These are phyloP conservation scores for Bembecia ichneumoniformis DNA, from an alignment of 2,888 invertebrate genomes.

Conservation along the genomic window DNA sequence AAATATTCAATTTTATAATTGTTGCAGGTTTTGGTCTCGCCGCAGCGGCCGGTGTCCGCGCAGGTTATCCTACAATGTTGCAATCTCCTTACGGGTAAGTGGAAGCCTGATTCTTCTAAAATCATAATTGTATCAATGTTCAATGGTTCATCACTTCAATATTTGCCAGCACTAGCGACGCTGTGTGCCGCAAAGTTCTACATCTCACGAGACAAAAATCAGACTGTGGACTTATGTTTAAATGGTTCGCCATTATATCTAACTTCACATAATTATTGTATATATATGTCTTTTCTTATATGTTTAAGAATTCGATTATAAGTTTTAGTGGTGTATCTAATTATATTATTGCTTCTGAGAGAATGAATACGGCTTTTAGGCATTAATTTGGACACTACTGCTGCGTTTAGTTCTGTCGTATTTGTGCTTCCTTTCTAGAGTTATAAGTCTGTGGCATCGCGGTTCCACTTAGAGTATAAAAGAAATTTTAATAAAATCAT, in stretches of 20 bases:
- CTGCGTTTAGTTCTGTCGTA: too few relatives aligned
- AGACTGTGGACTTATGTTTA: constrained; percentile 23
- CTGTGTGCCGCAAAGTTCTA: constrained; percentile 48
- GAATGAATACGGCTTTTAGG: too few relatives aligned
- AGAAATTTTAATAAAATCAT: too few relatives aligned
- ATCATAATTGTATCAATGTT: constrained; percentile 59
- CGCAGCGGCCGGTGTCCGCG: constrained; percentile 79
- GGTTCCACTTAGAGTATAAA: too few relatives aligned
- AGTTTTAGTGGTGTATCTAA: too few relatives aligned
- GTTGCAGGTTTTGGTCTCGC: constrained; percentile 62
- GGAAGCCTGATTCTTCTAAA: constrained; percentile 15
- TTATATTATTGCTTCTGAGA: too few relatives aligned
- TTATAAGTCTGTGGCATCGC: too few relatives aligned
- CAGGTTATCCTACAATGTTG: constrained; percentile 84
- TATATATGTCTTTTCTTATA: too few relatives aligned
- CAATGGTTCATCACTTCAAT: constrained; percentile 67
- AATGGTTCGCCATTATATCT: background rate
- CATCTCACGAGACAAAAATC: constrained; percentile 73
- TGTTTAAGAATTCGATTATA: too few relatives aligned
- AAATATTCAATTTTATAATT: constrained; percentile 12
- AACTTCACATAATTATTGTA: too few relatives aligned
- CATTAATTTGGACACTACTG: too few relatives aligned
- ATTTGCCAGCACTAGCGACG: constrained; percentile 67
- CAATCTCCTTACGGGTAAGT: constrained; percentile 91
- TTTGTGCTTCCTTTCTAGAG: too few relatives aligned